phyloP scores from a whole-genome alignment of 1,140 invertebrate species.

The Neodiprion lecontei region DNA sequence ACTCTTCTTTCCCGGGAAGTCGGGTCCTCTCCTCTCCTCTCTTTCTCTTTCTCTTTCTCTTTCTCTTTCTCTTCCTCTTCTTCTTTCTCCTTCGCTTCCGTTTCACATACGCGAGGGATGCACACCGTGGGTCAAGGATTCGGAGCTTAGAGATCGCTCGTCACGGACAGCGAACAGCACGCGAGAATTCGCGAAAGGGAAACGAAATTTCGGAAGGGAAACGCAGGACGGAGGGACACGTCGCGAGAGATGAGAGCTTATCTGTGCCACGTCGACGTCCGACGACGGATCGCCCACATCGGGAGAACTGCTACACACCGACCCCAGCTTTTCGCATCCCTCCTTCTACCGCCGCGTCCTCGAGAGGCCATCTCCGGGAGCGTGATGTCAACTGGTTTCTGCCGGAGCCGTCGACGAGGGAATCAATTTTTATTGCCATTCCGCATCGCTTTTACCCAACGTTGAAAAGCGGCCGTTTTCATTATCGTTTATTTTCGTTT shows the following conservation, averaged over 20 bases:
- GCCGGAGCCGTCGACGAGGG: not conserved
- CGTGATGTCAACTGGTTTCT: not conserved
- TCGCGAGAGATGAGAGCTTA: constrained; percentile 34
- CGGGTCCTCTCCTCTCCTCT: too few relatives aligned
- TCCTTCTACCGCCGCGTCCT: not conserved
- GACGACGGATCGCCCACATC: constrained; percentile 14
- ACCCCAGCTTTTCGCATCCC: not conserved
- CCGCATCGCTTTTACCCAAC: not conserved
- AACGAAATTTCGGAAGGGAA: too few relatives aligned
- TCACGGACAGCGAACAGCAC: too few relatives aligned
- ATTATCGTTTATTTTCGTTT: not conserved
- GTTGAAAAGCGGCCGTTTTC: not conserved
- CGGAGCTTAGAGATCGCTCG: too few relatives aligned
- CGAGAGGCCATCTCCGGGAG: not conserved
- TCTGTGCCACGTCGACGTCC: constrained; percentile 40
- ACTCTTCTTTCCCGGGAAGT: too few relatives aligned
- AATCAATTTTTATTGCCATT: constrained; percentile 3
- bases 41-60: too few relatives aligned
- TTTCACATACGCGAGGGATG: not conserved
- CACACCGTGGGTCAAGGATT: too few relatives aligned
- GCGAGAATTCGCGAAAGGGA: too few relatives aligned
- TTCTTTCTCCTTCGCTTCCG: not conserved
- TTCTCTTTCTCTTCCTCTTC: too few relatives aligned
- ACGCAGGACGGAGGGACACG: not conserved
- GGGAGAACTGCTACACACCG: not conserved